These are phyloP conservation scores for Stenichneumon culpator DNA, from an alignment of 2,888 invertebrate genomes.

Conservation along the genomic window DNA sequence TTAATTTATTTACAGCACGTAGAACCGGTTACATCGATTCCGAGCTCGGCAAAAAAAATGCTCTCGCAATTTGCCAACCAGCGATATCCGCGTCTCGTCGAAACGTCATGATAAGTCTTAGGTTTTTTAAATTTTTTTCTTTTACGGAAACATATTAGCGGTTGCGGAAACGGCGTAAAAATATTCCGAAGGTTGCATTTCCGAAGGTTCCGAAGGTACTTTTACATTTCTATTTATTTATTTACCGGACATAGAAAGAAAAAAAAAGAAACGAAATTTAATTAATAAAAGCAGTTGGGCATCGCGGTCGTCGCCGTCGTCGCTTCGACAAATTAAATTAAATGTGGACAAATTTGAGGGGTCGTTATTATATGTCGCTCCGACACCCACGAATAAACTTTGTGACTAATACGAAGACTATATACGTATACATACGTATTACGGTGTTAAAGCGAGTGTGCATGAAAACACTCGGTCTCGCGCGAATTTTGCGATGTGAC, in stretches of 20 bases:
- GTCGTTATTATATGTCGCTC: not conserved
- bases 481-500: slow-evolving; percentile 30
- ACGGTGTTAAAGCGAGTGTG: not conserved
- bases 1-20: not conserved
- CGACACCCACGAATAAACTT: slow-evolving; percentile 18
- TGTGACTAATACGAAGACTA: slow-evolving; percentile 6
- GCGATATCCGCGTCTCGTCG: not conserved
- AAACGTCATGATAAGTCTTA: not conserved
- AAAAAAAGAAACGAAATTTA: slow-evolving; percentile 8
- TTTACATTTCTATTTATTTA: too few species aligned
- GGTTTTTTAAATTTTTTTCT: not conserved
- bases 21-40: not conserved
- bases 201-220: too few species aligned
- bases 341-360: not conserved
- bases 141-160: too few species aligned
- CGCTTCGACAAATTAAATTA: slow-evolving; percentile 22
- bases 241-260: not conserved
- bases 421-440: not conserved
- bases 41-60: not conserved
- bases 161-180: too few species aligned
- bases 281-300: slow-evolving; percentile 2
- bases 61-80: not conserved
- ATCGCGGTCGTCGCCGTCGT: not conserved
- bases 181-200: too few species aligned
- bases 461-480: slow-evolving; percentile 19